A percentile compares a stretch with the other conserved stretches of the same genome.
Conservation (phyloP, 2,797 vertebrate genomes). For the Thripadectes ignobilis region DNA sequence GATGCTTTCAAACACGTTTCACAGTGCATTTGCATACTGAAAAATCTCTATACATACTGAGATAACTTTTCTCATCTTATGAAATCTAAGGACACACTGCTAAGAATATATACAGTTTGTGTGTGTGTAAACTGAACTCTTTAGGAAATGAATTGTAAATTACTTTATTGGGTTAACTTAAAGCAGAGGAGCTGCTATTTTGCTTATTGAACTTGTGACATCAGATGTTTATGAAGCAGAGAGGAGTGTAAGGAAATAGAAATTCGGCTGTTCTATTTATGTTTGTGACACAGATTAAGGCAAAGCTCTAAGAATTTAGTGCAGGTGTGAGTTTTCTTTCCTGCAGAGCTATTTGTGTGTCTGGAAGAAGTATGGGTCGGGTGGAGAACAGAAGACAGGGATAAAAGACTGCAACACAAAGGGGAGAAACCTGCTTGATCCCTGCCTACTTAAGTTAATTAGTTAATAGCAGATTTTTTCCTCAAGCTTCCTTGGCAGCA, state of each 20-base stretch:
- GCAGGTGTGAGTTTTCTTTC: constrained; percentile 43
- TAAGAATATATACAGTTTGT: background rate
- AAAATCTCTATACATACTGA: background rate
- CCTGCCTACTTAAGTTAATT: constrained; percentile 42
- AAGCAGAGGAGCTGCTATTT: background rate
- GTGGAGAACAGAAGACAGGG: background rate
- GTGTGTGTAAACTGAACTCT: background rate
- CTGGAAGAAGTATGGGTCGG: background rate
- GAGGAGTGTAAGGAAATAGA: background rate
- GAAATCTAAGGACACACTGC: background rate
- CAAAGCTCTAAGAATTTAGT: background rate
- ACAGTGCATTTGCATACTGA: background rate
- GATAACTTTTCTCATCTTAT: background rate
- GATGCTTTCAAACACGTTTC: background rate
- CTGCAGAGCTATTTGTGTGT: background rate
- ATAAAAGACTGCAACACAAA: constrained; percentile 18
- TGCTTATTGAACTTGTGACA: background rate
- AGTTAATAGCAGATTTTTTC: constrained; percentile 47
- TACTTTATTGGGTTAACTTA: background rate
- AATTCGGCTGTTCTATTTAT: background rate
- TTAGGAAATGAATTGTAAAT: background rate
- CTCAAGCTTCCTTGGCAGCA: background rate
- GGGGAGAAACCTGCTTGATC: constrained; percentile 29
- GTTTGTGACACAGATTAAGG: background rate
- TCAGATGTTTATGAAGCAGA: background rate